These are phyloP conservation scores for Odobenus rosmarus DNA, from an alignment of 2,113 vertebrate genomes.

Conservation along the genomic window DNA sequence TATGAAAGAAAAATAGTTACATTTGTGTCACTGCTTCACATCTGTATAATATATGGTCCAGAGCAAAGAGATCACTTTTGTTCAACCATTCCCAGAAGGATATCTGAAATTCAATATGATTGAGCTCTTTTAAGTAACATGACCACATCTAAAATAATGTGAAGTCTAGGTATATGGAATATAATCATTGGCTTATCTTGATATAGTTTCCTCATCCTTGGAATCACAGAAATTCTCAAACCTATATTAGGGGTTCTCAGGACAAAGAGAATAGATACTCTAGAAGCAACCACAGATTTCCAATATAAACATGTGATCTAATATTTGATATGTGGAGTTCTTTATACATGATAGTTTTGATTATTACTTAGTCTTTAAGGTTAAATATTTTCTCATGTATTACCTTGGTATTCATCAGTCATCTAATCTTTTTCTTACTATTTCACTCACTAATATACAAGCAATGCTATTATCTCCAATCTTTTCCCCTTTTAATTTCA, in stretches of 20 bases:
- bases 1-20: not conserved
- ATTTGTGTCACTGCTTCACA: not conserved
- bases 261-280: not conserved
- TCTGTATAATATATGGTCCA: not conserved
- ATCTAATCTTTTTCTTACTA: not conserved
- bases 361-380: not conserved
- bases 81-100: not conserved
- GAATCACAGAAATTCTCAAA: not conserved
- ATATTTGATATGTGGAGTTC: not conserved
- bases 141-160: slow-evolving; percentile 16
- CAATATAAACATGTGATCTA: not conserved
- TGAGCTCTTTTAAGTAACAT: not conserved
- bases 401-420: not conserved
- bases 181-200: not conserved
- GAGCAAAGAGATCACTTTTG: not conserved
- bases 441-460: not conserved
- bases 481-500: slow-evolving; percentile 14
- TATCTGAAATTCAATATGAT: not conserved
- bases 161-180: not conserved
- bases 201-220: not conserved
- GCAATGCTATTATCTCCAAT: not conserved
- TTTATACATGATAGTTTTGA: not conserved
- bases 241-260: not conserved
- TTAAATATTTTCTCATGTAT: slow-evolving; percentile 10
- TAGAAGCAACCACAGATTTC: not conserved